phyloP scores from a whole-genome alignment of 2,888 invertebrate species.

The Thumatha senex region DNA sequence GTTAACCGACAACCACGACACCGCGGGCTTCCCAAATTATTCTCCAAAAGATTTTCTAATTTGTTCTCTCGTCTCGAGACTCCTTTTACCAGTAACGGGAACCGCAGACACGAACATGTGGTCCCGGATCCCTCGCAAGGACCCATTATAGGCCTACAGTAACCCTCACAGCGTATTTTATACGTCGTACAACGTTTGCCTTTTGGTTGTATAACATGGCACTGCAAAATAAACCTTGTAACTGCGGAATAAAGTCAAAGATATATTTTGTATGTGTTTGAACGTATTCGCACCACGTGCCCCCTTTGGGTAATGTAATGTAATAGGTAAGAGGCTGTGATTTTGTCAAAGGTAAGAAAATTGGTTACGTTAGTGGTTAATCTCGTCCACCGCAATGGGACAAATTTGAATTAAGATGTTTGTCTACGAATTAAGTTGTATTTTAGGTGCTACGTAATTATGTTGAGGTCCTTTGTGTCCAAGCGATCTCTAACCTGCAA shows the following conservation, averaged over 20 bases:
- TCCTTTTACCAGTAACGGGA: slow-evolving; percentile 55
- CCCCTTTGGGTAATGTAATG: slow-evolving; percentile 81
- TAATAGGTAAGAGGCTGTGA: slow-evolving; percentile 76
- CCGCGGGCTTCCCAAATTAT: slow-evolving; percentile 74
- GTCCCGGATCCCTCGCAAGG: slow-evolving; percentile 42
- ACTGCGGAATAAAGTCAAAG: slow-evolving; percentile 67
- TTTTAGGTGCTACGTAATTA: slow-evolving; percentile 20
- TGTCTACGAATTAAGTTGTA: slow-evolving; percentile 43
- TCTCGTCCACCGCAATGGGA: slow-evolving; percentile 61
- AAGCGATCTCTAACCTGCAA: too few relatives aligned
- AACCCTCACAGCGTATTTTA: slow-evolving; percentile 60
- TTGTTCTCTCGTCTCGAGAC: slow-evolving; percentile 67
- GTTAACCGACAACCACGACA: slow-evolving; percentile 57
- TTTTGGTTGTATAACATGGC: slow-evolving; percentile 44
- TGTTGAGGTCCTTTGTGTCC: background rate
- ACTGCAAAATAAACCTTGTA: slow-evolving; percentile 64
- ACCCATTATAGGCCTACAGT: slow-evolving; percentile 65
- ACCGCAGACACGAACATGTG: slow-evolving; percentile 59
- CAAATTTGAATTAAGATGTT: slow-evolving; percentile 63
- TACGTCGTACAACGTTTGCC: slow-evolving; percentile 53
- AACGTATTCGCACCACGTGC: slow-evolving; percentile 70
- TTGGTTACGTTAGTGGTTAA: slow-evolving; percentile 79
- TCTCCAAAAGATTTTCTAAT: slow-evolving; percentile 82
- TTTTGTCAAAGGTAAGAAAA: slow-evolving; percentile 83
- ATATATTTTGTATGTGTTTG: slow-evolving; percentile 49